These are phyloP conservation scores for Lacerta bilineata DNA, from an alignment of 2,797 vertebrate genomes.

Conservation along the genomic window DNA sequence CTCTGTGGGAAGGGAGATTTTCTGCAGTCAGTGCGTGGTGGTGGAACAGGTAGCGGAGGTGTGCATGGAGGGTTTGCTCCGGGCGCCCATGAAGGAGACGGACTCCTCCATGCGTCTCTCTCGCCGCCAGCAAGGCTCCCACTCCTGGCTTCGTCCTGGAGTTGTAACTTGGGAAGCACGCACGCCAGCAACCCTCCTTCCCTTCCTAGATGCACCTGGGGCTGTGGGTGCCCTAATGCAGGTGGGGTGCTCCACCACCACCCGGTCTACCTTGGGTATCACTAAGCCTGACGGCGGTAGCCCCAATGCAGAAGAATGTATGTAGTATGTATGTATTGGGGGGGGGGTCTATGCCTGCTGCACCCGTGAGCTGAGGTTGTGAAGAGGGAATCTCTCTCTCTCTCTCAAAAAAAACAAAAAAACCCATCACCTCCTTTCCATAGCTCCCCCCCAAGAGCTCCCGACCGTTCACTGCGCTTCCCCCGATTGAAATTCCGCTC, in stretches of 20 bases:
- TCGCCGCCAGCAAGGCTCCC: not conserved
- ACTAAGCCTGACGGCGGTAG: not conserved
- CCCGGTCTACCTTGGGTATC: not conserved
- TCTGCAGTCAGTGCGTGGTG: not conserved
- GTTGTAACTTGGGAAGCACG: not conserved
- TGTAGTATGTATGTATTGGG: not conserved
- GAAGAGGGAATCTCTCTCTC: not conserved
- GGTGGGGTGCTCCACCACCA: not conserved
- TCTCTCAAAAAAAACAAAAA: not conserved
- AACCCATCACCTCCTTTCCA: slow-evolving; percentile 35
- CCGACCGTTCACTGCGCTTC: slow-evolving; percentile 57
- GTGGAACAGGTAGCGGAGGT: slow-evolving; percentile 25
- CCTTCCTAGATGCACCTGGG: not conserved
- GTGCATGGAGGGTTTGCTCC: not conserved
- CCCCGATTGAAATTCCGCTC: slow-evolving; percentile 73
- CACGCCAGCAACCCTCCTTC: accelerated
- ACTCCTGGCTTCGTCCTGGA: not conserved
- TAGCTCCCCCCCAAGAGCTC: slow-evolving; percentile 54
- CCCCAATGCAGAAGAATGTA: not conserved
- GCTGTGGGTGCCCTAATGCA: not conserved
- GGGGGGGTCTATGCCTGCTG: not conserved
- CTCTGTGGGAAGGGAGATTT: not conserved
- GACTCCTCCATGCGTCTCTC: not conserved
- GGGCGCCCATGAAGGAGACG: not conserved
- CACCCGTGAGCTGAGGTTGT: not conserved